phyloP scores from a whole-genome alignment of 2,797 vertebrate species.

The Pelodytes ibericus region DNA sequence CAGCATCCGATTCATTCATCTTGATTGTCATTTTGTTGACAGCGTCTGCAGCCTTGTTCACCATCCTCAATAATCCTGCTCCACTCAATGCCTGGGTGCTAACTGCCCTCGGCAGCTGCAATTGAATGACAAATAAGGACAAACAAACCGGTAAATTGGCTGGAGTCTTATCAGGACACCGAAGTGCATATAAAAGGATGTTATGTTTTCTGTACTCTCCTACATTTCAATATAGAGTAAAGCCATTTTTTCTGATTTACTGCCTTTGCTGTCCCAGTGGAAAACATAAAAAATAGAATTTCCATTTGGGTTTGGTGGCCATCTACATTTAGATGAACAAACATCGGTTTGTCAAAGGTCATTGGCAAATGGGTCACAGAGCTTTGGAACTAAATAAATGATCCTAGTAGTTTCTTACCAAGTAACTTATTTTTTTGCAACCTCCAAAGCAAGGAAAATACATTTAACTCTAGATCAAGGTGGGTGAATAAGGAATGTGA shows the following conservation, averaged over 20 bases:
- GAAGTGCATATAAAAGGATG: constrained; percentile 69
- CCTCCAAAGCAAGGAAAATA: neutral
- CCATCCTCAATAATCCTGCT: constrained; percentile 97
- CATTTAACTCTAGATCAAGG: neutral
- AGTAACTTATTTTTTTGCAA: neutral
- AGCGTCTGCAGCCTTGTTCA: constrained; percentile 97
- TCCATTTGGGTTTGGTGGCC: constrained; percentile 77
- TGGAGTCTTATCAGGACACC: constrained; percentile 78
- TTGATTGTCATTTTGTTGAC: constrained; percentile 99
- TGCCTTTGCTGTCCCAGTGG: constrained; percentile 79
- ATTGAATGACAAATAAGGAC: constrained; percentile 94
- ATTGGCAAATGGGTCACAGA: constrained; percentile 66
- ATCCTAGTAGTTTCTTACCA: neutral
- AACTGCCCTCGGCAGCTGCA: constrained; percentile 94
- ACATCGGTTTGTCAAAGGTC: constrained; percentile 74
- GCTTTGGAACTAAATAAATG: constrained; percentile 53
- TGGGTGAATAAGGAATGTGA: neutral
- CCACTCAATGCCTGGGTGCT: constrained; percentile 97
- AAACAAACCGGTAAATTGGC: constrained; percentile 87
- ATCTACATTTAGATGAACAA: constrained; percentile 85
- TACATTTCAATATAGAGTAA: constrained; percentile 78
- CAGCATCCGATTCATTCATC: constrained; percentile 98
- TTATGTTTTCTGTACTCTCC: constrained; percentile 75
- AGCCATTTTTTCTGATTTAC: constrained; percentile 84
- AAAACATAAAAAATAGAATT: constrained; percentile 84